phyloP scores from a whole-genome alignment of 2,888 invertebrate genomes.

The Zygothrica quintamaculata region DNA sequence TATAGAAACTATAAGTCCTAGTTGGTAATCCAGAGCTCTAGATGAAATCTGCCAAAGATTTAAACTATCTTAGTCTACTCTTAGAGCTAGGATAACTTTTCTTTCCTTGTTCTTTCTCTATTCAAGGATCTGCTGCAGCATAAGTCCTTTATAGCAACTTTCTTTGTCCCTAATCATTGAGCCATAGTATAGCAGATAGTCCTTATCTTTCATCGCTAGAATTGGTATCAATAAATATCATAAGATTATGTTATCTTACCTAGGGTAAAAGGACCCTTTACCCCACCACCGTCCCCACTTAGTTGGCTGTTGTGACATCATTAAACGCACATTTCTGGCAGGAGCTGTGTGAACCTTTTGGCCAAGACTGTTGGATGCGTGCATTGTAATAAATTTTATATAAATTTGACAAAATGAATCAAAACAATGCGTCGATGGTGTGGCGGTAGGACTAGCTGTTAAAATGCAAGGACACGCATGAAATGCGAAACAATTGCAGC shows the following conservation, averaged over 20 bases:
- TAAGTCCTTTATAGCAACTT: background rate
- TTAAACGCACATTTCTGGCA: conserved; percentile 66
- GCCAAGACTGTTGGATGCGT: conserved; percentile 47
- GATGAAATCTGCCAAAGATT: background rate
- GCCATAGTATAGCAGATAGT: conserved; percentile 12
- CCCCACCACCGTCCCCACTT: background rate
- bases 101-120: too few species aligned
- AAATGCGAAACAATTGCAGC: conserved; percentile 64
- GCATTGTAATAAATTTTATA: conserved; percentile 79
- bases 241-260: too few species aligned
- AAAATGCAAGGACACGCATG: conserved; percentile 74
- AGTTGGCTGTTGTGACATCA: conserved; percentile 68
- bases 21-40: too few species aligned
- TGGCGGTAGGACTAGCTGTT: conserved; percentile 27
- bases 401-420: conserved; percentile 81
- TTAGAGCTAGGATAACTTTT: too few species aligned
- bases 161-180: conserved; percentile 29
- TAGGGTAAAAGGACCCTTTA: too few species aligned
- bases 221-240: too few species aligned
- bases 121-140: background rate
- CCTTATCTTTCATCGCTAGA: too few species aligned
- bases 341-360: too few species aligned
- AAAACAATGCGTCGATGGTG: conserved; percentile 64
- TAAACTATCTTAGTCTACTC: too few species aligned
- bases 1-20: background rate